Conservation (phyloP, 2,797 vertebrate genomes). For the Gymnothorax javanicus region DNA sequence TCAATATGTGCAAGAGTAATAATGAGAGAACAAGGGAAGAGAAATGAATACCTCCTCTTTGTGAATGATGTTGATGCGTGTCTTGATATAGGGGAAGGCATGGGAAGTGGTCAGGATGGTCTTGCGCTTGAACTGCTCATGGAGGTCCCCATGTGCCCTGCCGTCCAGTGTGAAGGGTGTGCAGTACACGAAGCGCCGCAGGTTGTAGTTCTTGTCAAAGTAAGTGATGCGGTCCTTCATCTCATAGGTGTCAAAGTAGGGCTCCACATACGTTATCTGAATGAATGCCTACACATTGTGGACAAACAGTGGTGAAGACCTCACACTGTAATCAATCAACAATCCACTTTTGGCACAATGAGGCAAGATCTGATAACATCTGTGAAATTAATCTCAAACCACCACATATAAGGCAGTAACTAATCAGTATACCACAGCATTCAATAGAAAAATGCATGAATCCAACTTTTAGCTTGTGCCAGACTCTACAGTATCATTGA, state of each 20-base stretch:
- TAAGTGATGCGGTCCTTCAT: constrained; percentile 99
- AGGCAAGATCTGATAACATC: background rate
- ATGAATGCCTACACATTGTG: constrained; percentile 82
- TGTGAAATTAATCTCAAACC: background rate
- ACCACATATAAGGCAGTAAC: background rate
- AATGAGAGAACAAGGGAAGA: background rate
- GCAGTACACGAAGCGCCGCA: constrained; percentile 97
- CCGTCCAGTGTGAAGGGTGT: constrained; percentile 97
- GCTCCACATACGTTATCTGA: constrained; percentile 97
- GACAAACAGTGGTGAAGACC: background rate
- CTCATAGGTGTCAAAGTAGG: constrained; percentile 96
- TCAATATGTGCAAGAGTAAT: background rate
- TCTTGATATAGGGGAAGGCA: constrained; percentile 98
- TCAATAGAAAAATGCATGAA: background rate
- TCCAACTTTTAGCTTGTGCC: background rate
- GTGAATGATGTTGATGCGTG: constrained; percentile 96
- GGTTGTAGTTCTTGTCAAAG: constrained; percentile 98
- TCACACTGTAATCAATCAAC: background rate
- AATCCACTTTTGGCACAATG: background rate
- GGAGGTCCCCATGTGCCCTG: constrained; percentile 92
- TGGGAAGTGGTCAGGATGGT: constrained; percentile 96
- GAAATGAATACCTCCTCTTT: constrained; percentile 87
- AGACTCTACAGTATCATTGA: background rate
- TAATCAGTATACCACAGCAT: background rate
- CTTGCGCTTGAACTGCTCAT: constrained; percentile 97